Evolutionary conservation across 2,888 invertebrate genomes (phyloP).

Genomic region (Thecophora atra): DNA sequence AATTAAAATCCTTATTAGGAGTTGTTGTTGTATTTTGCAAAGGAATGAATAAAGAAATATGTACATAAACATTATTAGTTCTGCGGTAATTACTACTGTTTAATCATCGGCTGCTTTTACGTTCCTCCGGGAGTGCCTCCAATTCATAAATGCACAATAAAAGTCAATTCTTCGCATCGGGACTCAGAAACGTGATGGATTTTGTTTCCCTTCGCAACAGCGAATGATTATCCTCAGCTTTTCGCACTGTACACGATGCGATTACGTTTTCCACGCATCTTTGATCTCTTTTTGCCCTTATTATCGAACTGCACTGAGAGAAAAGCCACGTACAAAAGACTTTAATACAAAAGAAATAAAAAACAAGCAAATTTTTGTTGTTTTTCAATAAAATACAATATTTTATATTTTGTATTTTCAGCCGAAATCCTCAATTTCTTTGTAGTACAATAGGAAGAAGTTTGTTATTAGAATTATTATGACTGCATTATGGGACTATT

Average conservation of each 20-base stretch:
- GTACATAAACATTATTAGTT: background rate
- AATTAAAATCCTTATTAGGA: background rate
- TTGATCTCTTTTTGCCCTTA: no score
- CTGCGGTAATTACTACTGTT: slow-evolving; percentile 23
- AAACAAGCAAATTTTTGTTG: no score
- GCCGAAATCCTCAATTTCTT: no score
- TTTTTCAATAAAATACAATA: no score
- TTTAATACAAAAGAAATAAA: no score
- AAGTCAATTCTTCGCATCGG: slow-evolving; percentile 13
- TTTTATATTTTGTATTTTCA: no score
- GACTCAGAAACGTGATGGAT: slow-evolving; percentile 29
- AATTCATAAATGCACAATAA: slow-evolving; percentile 24
- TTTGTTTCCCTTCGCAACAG: background rate
- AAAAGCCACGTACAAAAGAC: background rate
- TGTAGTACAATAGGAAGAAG: no score
- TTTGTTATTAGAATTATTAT: no score
- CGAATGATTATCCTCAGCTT: slow-evolving; percentile 8
- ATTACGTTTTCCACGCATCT: background rate
- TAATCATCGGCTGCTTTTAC: slow-evolving; percentile 8
- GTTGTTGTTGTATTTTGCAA: background rate
- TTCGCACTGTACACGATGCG: background rate
- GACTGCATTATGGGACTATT: no score
- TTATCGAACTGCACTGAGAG: slow-evolving; percentile 3
- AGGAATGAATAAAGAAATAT: background rate
- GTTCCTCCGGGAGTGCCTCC: background rate